Evolutionary conservation across 2,797 vertebrate genomes (phyloP), one percentile per base, ranked within the genome.

Genomic region (Vultur gryphus): DNA sequence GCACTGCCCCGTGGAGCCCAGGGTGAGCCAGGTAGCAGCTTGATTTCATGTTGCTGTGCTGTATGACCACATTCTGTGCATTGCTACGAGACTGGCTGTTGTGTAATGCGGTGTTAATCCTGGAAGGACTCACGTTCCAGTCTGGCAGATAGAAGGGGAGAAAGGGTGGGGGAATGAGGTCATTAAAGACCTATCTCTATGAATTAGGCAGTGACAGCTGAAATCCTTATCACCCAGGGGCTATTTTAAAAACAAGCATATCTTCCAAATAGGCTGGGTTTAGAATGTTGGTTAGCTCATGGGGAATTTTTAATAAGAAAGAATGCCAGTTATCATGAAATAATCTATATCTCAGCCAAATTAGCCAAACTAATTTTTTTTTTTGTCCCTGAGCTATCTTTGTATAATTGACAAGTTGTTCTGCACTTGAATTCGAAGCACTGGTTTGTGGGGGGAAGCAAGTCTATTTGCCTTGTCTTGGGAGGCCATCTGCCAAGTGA

Each of bases 171-270:
- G 89, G 33, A 69, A 80, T 97, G 88, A 96, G 85, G 51, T 96
- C 57, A 93, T 83, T 90, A 51, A 67, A 91, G 86, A 71, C 75
- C 39, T 67, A 20, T 94, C 84, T 87, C 84, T 64, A 18, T 95
- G 87, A 93, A 90, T 95, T 64, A 89, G 81, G 51, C 59, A 75
- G 85, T 67, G 51, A 57, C 84, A 90, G 44, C 52, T 81, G 54
- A 59, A 97, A 94, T 24, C 39, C 59, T 90, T 69, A 86, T 84
- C 86, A 44, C 51, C 59, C 54, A 57, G 69, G 67, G 72, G 35
- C 65, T 92, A 41, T 92, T 97, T 85, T 89, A 77, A 96, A 97
- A 97, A 82, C 35, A 96, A 95, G 88, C 4, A 1, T 93, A 76
- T 66, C 69, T 96, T 96, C 87, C 90, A 96, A 86, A 90, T 69